Evolutionary conservation across 2,888 invertebrate species (phyloP).

Genomic region (Acrobasis repandana): DNA sequence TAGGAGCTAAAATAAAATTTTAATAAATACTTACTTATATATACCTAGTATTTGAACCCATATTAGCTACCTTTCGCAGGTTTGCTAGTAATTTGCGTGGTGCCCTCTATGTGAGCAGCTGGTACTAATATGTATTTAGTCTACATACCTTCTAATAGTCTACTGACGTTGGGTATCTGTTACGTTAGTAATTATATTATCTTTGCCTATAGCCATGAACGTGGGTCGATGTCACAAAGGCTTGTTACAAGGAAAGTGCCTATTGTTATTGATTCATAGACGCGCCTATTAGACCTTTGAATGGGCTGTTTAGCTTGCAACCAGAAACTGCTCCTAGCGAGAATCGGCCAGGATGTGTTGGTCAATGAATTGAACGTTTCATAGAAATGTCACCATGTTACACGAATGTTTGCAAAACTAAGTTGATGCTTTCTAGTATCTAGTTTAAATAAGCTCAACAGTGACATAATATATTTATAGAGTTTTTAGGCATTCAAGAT

Average conservation of each 20-base stretch:
- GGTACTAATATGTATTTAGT: no score
- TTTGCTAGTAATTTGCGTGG: no score
- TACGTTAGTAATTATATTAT: no score
- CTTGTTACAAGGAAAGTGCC: conserved; percentile 70
- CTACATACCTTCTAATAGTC: no score
- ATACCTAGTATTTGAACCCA: no score
- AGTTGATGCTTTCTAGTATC: neutral
- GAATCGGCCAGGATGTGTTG: conserved; percentile 50
- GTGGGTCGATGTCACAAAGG: conserved; percentile 69
- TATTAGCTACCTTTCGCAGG: no score
- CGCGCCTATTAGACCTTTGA: conserved; percentile 56
- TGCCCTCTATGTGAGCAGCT: no score
- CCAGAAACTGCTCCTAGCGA: conserved; percentile 50
- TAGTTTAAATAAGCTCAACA: neutral
- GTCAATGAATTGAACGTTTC: conserved; percentile 28
- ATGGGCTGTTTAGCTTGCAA: conserved; percentile 66
- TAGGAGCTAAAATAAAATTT: no score
- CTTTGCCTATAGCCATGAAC: conserved; percentile 35
- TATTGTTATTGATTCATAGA: conserved; percentile 72
- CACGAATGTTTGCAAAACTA: neutral
- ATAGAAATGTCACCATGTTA: conserved; percentile 25
- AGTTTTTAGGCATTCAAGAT: no score
- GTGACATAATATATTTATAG: no score
- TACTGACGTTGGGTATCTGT: no score
- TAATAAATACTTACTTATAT: no score